These are phyloP conservation scores for Lasiurus borealis DNA, from an alignment of 2,113 vertebrate species.

Conservation along the genomic window DNA sequence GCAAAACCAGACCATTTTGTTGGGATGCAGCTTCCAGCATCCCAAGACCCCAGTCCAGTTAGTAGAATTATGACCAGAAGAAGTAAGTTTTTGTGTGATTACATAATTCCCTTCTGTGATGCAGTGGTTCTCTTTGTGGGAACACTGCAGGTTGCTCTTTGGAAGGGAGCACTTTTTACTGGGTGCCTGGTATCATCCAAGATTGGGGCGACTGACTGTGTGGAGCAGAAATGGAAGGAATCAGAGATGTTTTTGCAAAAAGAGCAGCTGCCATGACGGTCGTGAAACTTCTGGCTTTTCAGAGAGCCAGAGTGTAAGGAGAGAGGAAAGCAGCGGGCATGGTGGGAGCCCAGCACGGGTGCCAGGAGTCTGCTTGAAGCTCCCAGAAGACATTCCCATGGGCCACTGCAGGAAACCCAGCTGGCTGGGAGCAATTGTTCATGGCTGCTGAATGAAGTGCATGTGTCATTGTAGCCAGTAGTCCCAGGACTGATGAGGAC, in stretches of 20 bases:
- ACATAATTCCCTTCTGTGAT: background rate
- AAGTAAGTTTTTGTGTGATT: background rate
- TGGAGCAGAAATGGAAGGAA: conserved; percentile 42
- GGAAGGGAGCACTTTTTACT: conserved; percentile 21
- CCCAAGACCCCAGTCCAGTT: background rate
- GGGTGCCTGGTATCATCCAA: conserved; percentile 2
- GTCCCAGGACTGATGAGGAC: background rate
- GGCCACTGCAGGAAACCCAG: background rate
- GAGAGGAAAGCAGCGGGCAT: background rate
- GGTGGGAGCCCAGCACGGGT: background rate
- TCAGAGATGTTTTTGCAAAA: conserved; percentile 54
- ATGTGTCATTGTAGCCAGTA: background rate
- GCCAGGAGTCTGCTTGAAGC: background rate
- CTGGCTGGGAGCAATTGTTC: background rate
- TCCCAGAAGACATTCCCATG: background rate
- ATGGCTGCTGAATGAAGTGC: background rate
- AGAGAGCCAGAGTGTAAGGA: conserved; percentile 22
- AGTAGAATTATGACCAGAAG: conserved; percentile 21
- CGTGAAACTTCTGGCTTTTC: conserved; percentile 19
- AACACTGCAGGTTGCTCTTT: conserved; percentile 12
- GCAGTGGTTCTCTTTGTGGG: conserved; percentile 26
- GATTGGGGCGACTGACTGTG: background rate
- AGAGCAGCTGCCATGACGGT: background rate
- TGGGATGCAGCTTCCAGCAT: background rate
- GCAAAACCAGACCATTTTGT: background rate